Evolutionary conservation across 2,797 vertebrate genomes (phyloP), one percentile per base, ranked within the genome.

Genomic region (Botia kubotai): DNA sequence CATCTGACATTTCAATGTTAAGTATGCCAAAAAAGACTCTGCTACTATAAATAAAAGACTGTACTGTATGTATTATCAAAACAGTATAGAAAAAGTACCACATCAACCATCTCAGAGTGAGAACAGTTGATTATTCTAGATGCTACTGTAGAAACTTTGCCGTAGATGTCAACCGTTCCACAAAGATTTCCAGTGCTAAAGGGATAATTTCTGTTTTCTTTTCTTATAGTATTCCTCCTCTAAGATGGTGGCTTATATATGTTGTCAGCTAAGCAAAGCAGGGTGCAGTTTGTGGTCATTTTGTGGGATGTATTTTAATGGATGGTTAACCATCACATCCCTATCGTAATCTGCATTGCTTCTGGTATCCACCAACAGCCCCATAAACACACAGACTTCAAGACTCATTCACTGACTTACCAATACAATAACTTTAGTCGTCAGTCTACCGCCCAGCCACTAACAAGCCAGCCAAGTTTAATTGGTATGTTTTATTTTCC

Each of bases 321-420:
- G 72, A 82, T 80, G 81, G 84, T 86, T 87, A 86, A 86, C 84
- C 82, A 77, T 83, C 43, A 83, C 83, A 84, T 82, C 72, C 53
- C 80, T 79, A 72, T 83, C 75, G 74, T 85, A 80, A 75, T 83
- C 65, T 63, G 43, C 71, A 68, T 76, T 77, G 80, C 78, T 39
- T 76, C 66, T 69, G 26, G 62, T 81, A 62, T 79, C 46, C 46
- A 7, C 29, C 52, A 60, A n/a, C 50, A 65, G 60, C 29, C 48
- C 50, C 69, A 82, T 72, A 62, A 60, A 81, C 70, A 81, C 70
- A 83, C 75, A 82, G 53, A 81, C 19, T 60, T 52, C 7, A 16
- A 55, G 29, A 76, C 50, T 63, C 53, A 66, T 58, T 43, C 36
- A 58, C 43, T 60, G 52, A 58, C 23, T 60, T 63, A 12, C 74